phyloP scores from a whole-genome alignment of 2,888 invertebrate genomes.

The Vesta saturnalis region DNA sequence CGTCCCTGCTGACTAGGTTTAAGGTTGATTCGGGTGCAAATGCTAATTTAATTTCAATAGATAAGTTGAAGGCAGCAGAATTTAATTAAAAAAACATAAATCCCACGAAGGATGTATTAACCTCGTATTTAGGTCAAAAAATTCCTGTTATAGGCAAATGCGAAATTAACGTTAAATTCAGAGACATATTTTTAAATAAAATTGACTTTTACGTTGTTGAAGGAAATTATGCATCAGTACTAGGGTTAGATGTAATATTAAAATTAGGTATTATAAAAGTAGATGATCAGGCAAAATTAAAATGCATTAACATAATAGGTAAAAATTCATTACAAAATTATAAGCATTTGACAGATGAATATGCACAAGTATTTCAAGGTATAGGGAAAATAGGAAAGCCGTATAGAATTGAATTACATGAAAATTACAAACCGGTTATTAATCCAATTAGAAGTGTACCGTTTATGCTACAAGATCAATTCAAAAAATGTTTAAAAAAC shows the following conservation, averaged over 20 bases:
- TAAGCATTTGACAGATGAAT: constrained; percentile 18
- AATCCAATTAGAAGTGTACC: constrained; percentile 35
- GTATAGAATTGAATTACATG: constrained; percentile 42
- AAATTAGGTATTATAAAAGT: constrained; percentile 17
- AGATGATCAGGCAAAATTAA: neutral
- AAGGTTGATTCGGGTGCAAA: too few relatives aligned
- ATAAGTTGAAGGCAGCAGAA: too few relatives aligned
- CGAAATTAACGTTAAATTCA: too few relatives aligned
- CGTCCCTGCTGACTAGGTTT: too few relatives aligned
- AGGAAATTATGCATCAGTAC: too few relatives aligned
- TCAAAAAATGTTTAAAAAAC: constrained; percentile 41
- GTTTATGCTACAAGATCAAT: constrained; percentile 28
- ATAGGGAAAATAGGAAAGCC: constrained; percentile 34
- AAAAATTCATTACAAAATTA: neutral
- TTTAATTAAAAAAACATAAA: too few relatives aligned
- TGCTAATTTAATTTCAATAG: too few relatives aligned
- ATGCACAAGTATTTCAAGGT: constrained; percentile 38
- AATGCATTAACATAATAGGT: neutral
- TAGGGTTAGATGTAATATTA: neutral
- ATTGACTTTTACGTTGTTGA: constrained; percentile 26
- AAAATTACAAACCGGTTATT: constrained; percentile 27
- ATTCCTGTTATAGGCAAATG: too few relatives aligned
- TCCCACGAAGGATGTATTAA: too few relatives aligned
- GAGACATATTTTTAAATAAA: neutral
- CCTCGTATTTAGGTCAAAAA: too few relatives aligned